These are phyloP conservation scores for Agriopis aurantiaria DNA, from an alignment of 2,888 invertebrate genomes.

Conservation along the genomic window DNA sequence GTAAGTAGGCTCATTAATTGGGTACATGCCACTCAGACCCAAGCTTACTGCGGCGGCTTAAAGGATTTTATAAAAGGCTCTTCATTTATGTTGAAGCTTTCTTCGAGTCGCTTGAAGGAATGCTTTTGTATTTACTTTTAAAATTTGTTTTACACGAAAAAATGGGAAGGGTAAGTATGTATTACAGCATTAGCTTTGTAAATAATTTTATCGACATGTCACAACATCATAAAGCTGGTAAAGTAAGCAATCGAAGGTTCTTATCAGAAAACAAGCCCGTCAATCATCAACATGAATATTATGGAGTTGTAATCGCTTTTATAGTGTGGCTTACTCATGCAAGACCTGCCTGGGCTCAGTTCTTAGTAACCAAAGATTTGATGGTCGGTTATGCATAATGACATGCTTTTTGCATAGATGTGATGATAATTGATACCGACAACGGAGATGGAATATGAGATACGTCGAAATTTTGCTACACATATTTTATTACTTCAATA, in stretches of 20 bases:
- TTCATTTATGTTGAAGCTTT: conserved; percentile 39
- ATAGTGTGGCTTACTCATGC: conserved; percentile 21
- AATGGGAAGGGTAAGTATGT: background rate
- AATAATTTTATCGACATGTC: conserved; percentile 24
- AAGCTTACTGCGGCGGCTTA: conserved; percentile 30
- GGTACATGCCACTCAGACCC: conserved; percentile 47
- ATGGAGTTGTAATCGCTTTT: conserved; percentile 25
- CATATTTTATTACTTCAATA: no score
- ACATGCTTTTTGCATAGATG: background rate
- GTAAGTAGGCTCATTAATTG: conserved; percentile 59
- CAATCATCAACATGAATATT: conserved; percentile 32
- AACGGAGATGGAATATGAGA: background rate
- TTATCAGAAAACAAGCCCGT: conserved; percentile 32
- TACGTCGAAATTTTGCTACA: background rate
- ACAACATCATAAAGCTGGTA: conserved; percentile 17
- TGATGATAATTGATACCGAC: background rate
- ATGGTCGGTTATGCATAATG: conserved; percentile 14
- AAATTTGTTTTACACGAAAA: conserved; percentile 1
- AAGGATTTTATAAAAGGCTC: conserved; percentile 41
- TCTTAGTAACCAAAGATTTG: conserved; percentile 19
- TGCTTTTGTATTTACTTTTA: conserved; percentile 12
- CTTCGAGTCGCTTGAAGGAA: conserved; percentile 42
- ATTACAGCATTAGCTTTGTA: conserved; percentile 1
- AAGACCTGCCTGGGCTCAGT: conserved; percentile 5
- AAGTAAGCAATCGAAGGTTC: conserved; percentile 21